Percentiles rank a stretch among this genome's conserved stretches.
phyloP scores from a whole-genome alignment of 2,797 vertebrate species.

The Pteronotus mesoamericanus region DNA sequence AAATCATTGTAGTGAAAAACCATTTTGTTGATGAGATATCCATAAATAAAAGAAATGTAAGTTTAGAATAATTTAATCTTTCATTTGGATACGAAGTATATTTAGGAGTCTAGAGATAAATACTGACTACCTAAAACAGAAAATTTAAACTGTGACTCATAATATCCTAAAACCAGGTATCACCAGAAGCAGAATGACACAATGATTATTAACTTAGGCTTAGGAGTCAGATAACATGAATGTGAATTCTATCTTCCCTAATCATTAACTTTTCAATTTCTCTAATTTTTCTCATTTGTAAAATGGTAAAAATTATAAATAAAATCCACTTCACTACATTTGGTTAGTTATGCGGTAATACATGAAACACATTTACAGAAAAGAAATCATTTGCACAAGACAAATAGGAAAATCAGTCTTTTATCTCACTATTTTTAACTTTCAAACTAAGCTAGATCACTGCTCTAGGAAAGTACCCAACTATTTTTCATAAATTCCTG shows the following conservation, averaged over 20 bases:
- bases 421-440: not conserved
- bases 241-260: not conserved
- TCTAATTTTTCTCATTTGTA: not conserved
- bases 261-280: not conserved
- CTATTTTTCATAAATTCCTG: not conserved
- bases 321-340: not conserved
- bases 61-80: constrained; percentile 25
- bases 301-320: not conserved
- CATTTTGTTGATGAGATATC: not conserved
- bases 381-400: not conserved
- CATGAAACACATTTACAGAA: not conserved
- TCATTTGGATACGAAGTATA: not conserved
- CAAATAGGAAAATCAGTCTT: not conserved
- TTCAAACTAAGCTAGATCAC: not conserved
- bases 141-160: not conserved
- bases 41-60: constrained; percentile 2
- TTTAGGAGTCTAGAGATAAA: not conserved
- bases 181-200: not conserved
- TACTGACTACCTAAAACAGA: not conserved
- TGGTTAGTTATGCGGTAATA: not conserved
- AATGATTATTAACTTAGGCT: not conserved
- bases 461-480: not conserved
- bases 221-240: not conserved
- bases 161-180: not conserved
- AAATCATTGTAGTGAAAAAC: not conserved